Percentiles rank a stretch among this genome's conserved stretches.
Evolutionary conservation across 1,140 invertebrate species (phyloP).

Genomic region (Triops longicaudatus): DNA sequence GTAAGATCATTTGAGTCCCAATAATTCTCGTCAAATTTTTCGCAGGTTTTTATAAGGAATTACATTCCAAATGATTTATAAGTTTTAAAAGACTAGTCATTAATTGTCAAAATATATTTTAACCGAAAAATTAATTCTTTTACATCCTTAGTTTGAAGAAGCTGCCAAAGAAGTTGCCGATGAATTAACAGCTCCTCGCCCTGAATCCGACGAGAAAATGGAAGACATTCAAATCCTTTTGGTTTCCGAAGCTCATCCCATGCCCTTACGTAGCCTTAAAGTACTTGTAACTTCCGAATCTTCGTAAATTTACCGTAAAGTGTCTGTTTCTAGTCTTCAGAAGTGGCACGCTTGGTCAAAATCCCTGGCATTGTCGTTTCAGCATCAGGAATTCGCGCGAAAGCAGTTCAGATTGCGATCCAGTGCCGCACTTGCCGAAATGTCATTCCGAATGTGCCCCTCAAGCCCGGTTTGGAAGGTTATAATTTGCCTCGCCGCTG

Average conservation of each 20-base stretch:
- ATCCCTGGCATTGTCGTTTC: conserved; percentile 93
- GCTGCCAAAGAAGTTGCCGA: conserved; percentile 95
- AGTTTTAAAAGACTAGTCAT: too few relatives aligned
- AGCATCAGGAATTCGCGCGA: conserved; percentile 86
- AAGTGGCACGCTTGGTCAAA: conserved; percentile 87
- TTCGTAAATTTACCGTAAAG: background rate
- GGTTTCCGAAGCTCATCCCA: conserved; percentile 71
- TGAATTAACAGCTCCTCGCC: conserved; percentile 86
- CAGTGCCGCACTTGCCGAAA: conserved; percentile 91
- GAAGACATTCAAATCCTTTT: conserved; percentile 92
- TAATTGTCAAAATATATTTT: too few relatives aligned
- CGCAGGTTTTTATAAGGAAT: too few relatives aligned
- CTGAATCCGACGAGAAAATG: conserved; percentile 78
- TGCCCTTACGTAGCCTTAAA: conserved; percentile 75
- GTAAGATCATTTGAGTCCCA: conserved; percentile 37
- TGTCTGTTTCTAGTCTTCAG: conserved; percentile 64
- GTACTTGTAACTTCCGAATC: conserved; percentile 41
- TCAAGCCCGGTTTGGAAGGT: conserved; percentile 93
- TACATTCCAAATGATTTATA: too few relatives aligned
- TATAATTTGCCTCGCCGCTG: conserved; percentile 94
- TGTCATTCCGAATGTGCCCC: conserved; percentile 75
- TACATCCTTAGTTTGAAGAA: conserved; percentile 85
- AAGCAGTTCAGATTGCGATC: conserved; percentile 89
- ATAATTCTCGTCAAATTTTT: conserved; percentile 27
- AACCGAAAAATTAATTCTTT: conserved; percentile 28